Base-by-base conservation (phyloP, 2,113 vertebrate genomes). In the Rhabdomys dilectus region DNA sequence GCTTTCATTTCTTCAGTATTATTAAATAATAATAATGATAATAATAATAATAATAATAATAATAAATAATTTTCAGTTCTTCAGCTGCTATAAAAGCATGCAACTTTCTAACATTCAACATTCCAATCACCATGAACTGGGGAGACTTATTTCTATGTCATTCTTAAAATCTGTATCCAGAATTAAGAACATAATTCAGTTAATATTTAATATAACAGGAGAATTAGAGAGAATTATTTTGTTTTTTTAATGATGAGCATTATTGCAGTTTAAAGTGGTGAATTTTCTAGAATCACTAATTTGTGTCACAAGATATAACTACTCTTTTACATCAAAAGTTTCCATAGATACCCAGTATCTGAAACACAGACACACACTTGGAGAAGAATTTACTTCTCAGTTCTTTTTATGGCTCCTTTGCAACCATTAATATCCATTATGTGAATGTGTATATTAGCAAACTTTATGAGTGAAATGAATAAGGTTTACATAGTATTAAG, bases 321-420 rank as follows among this genome's bases (percentile, higher is more conserved):
- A 31, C 91, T 8, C 86, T 97, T 73, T 80, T 60, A 97, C 48
- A 66, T 45, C 72, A 93, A 93, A 64, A 13, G 2, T 9, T 93
- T 93, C 45, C 17, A 66, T 36, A 89, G 11, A 70, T 76, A 80
- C 31, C 15, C 68, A 81, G 70, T 19, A 2, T 73, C 7, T 64
- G 39, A 88, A 80, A 81, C 45, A 87, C 1, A 85, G 15, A 76
- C 29, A 73, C 56, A 85, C 68, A n/a, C 36, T n/a, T 72, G 34
- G 95, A 93, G 62, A 51, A 92, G 22, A 45, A 91, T 91, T 93
- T 84, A 76, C 93, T 76, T 60, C 62, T 94, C 42, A 88, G 39
- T 58, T 64, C n/a, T 72, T 88, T 97, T 97, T 86, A 86, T 86
- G 42, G 10, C 39, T 92, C 39, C 72, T 90, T 31, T 93, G 92